Evolutionary conservation across 2,113 vertebrate species (phyloP).

Genomic region (Eptesicus fuscus): DNA sequence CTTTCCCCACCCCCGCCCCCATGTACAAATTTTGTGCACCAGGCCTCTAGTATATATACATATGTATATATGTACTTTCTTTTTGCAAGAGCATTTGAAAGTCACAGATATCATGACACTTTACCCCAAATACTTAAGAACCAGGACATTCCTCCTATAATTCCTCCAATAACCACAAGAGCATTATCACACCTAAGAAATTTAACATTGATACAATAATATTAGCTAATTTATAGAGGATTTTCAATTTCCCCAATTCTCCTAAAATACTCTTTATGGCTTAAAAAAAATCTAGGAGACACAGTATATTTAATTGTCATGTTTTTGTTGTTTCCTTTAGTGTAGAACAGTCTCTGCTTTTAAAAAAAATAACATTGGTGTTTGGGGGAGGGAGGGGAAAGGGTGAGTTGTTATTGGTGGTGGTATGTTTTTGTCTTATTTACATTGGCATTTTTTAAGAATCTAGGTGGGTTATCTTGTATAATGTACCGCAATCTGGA

Average conservation of each 20-base stretch:
- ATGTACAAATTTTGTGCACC: too few species aligned
- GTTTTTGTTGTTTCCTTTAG: neutral
- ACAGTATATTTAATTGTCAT: neutral
- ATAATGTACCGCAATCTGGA: neutral
- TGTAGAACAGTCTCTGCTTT: neutral
- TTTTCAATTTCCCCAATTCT: neutral
- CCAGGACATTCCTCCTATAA: neutral
- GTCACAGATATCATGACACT: neutral
- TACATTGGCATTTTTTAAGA: neutral
- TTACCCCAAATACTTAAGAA: slow-evolving; percentile 5
- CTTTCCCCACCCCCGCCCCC: too few species aligned
- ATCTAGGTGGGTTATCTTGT: neutral
- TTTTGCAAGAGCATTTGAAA: slow-evolving; percentile 22
- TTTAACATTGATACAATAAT: neutral
- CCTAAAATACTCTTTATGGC: neutral
- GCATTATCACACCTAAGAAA: neutral
- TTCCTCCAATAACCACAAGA: neutral
- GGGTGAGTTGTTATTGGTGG: neutral
- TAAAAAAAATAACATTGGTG: neutral
- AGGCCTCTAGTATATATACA: too few species aligned
- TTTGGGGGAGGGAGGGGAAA: too few species aligned
- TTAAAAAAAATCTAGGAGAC: neutral
- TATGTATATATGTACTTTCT: neutral
- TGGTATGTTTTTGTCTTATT: neutral
- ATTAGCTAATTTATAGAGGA: neutral